Conservation (phyloP, 2,113 vertebrate species). For the Percopsis transmontana region DNA sequence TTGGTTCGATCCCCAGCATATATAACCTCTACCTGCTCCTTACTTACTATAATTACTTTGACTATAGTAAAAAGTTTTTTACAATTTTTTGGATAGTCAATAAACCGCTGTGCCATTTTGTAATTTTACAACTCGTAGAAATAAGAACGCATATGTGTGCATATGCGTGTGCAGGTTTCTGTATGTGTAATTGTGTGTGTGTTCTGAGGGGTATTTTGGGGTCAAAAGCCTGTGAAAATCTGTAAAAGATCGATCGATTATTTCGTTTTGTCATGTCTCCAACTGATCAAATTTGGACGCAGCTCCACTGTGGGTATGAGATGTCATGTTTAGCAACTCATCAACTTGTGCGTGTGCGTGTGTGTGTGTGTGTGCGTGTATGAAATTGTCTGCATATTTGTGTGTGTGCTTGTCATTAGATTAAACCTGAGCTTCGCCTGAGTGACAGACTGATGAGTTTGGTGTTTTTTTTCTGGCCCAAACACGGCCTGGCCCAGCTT, state of each 20-base stretch:
- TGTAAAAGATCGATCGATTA: neutral
- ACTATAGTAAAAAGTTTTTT: no score
- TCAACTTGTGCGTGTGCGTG: neutral
- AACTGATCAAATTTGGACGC: constrained; percentile 17
- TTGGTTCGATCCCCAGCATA: no score
- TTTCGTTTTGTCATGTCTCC: constrained; percentile 7
- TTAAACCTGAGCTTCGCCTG: constrained; percentile 36
- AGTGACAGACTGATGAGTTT: constrained; percentile 25
- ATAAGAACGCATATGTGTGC: neutral
- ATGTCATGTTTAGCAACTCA: constrained; percentile 30
- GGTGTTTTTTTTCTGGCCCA: constrained; percentile 1
- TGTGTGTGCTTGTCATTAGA: constrained; percentile 21
- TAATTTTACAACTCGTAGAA: no score
- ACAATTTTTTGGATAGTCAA: no score
- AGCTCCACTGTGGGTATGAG: constrained; percentile 11
- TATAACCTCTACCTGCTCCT: no score
- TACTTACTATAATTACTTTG: no score
- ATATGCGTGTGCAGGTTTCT: neutral
- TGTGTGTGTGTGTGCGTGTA: constrained; percentile 8
- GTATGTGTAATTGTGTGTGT: constrained; percentile 4
- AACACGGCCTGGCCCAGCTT: constrained; percentile 13
- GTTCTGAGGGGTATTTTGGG: constrained; percentile 5
- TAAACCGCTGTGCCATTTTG: no score
- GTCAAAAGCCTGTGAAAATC: neutral
- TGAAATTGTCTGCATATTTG: constrained; percentile 1